Base-by-base conservation (phyloP, 1,140 invertebrate genomes). In the Phymastichus coffea region DNA sequence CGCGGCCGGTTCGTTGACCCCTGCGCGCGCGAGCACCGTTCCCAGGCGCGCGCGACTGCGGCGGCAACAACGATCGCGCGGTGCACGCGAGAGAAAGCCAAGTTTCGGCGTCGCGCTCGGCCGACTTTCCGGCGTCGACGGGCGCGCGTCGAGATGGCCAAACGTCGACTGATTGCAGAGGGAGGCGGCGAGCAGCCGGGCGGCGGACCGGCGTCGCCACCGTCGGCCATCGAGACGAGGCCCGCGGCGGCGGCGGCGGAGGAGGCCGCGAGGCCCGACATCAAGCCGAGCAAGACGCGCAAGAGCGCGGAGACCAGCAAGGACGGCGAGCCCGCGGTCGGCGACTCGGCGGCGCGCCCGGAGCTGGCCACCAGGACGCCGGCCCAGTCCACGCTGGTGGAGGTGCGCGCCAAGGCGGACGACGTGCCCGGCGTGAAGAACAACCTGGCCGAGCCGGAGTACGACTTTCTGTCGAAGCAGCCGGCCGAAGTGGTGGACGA, bases 401-500 rank as follows among this genome's bases (percentile, higher is more conserved):
- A 77, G 54, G 56, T 73, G 20, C 65, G 55, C 9, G 55, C 71
- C 0, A 74, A 75, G 14, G 9, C 17, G 4, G 69, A 73, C 10
- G 77, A 78, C 17, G 53, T 68, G 19, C 70, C 76, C 2, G 71
- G 69, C 22, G 74, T 85, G 4, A 87, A 86, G 40, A 90, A 89
- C 70, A 89, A 89, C 66, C 83, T 90, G 10, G 86, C 84, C 4
- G 87, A 89, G 64, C 88, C 89, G 1, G 91, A 92, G 77, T 92
- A 92, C 66, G 90, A 92, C 73, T 89, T 90, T 67, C 81, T 92
- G 14, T 92, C 89, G 1, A 84, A 90, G 28, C 89, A 92, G 69
- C 90, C 90, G 1, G 86, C 88, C 14, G 89, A 92, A 80, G 85
- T 89, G 49, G 84, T 88, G 9, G 88, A 90, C 69, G 88, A 91